These are phyloP conservation scores for Campaea margaritaria DNA, from an alignment of 2,888 invertebrate species.

Conservation along the genomic window DNA sequence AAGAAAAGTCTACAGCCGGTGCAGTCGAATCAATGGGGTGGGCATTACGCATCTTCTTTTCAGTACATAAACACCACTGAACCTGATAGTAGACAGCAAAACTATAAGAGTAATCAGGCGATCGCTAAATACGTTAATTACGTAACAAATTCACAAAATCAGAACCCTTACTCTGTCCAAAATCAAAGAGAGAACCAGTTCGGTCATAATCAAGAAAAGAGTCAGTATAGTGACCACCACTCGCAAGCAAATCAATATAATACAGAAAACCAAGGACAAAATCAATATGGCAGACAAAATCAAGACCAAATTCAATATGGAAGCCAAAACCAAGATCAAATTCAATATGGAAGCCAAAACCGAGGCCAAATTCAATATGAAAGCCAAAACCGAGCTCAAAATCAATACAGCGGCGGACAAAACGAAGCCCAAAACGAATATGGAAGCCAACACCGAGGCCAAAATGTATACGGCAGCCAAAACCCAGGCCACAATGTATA, in stretches of 20 bases:
- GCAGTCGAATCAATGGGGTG: conserved; percentile 67
- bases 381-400: conserved; percentile 1
- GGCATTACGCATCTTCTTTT: conserved; percentile 71
- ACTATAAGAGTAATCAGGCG: conserved; percentile 13
- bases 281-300: conserved; percentile 1
- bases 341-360: not conserved
- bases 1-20: conserved; percentile 22
- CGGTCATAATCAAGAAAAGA: conserved; percentile 1
- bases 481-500: not conserved
- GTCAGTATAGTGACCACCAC: not conserved
- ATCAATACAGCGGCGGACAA: not conserved
- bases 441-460: not conserved
- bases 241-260: not conserved
- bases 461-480: not conserved
- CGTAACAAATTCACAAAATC: conserved; percentile 53
- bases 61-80: conserved; percentile 65
- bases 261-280: not conserved
- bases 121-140: conserved; percentile 55
- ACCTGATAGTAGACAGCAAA: conserved; percentile 38
- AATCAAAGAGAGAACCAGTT: conserved; percentile 21
- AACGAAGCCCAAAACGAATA: conserved; percentile 5
- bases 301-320: not conserved
- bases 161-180: conserved; percentile 51
- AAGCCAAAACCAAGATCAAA: not conserved
- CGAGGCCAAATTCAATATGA: not conserved